These are phyloP conservation scores for Globodera ellingtonae DNA, from an alignment of 1,140 invertebrate species.

Conservation along the genomic window DNA sequence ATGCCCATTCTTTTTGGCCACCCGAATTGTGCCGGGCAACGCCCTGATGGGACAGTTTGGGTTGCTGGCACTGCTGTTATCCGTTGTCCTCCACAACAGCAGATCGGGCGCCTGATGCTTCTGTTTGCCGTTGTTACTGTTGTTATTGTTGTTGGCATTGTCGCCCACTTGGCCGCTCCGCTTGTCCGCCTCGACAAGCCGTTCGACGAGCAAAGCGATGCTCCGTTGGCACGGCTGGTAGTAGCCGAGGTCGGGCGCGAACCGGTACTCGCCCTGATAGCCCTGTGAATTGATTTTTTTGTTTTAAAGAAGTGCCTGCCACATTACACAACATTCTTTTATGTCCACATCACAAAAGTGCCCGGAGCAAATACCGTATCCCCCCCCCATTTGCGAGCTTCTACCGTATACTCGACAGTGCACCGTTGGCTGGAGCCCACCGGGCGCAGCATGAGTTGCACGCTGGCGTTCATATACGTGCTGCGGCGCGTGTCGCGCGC, in stretches of 20 bases:
- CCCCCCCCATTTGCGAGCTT: background rate
- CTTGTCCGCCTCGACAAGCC: slow-evolving; percentile 22
- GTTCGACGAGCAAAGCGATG: slow-evolving; percentile 25
- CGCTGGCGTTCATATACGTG: slow-evolving; percentile 51
- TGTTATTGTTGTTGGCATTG: background rate
- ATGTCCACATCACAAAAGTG: background rate
- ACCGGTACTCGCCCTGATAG: slow-evolving; percentile 52
- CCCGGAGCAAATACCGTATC: background rate
- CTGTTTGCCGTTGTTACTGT: background rate
- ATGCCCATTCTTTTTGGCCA: slow-evolving; percentile 18
- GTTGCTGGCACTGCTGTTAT: slow-evolving; percentile 9
- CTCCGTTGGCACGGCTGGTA: slow-evolving; percentile 44
- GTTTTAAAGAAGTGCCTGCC: background rate
- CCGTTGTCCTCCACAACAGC: slow-evolving; percentile 31
- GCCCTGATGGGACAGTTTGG: slow-evolving; percentile 48
- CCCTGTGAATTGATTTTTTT: slow-evolving; percentile 41
- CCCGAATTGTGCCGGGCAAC: slow-evolving; percentile 44
- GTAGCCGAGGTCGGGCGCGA: slow-evolving; percentile 48
- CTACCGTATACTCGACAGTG: slow-evolving; percentile 45
- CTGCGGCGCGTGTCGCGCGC: slow-evolving; percentile 40
- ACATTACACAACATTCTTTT: background rate
- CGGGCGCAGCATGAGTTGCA: slow-evolving; percentile 41
- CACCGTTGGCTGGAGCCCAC: slow-evolving; percentile 42
- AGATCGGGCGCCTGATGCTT: background rate
- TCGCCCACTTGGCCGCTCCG: background rate